Evolutionary conservation across 2,888 invertebrate genomes (phyloP).

Genomic region (Meloe dianella): DNA sequence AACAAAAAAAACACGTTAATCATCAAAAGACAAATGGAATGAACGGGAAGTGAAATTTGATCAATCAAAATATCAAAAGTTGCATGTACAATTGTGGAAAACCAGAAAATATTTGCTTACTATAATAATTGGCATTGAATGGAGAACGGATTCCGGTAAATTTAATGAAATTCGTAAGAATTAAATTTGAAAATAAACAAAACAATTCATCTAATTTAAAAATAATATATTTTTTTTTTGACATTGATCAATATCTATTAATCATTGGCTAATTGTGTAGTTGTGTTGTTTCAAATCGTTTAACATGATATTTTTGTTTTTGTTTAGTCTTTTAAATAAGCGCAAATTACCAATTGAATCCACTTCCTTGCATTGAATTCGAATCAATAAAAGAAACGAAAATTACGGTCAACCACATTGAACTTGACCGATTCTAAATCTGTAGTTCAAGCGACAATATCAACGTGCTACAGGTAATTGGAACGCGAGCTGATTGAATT

Average conservation of each 20-base stretch:
- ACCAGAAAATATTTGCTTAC: conserved; percentile 12
- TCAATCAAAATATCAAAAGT: not conserved
- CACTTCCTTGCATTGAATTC: not conserved
- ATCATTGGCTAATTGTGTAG: not conserved
- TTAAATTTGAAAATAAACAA: not conserved
- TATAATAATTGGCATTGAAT: not conserved
- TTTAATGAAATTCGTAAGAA: not conserved
- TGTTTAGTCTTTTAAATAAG: not conserved
- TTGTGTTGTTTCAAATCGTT: not conserved
- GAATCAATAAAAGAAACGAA: too few relatives aligned
- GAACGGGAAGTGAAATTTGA: conserved; percentile 3
- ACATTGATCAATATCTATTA: not conserved
- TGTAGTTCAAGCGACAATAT: too few relatives aligned
- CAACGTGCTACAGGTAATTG: too few relatives aligned
- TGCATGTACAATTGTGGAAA: not conserved
- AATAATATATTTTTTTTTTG: too few relatives aligned
- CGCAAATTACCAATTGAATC: not conserved
- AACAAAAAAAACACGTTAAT: not conserved
- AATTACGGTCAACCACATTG: too few relatives aligned
- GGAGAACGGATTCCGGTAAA: not conserved
- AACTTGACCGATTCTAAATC: too few relatives aligned
- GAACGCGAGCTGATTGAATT: too few relatives aligned
- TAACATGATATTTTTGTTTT: not conserved
- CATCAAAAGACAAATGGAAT: not conserved
- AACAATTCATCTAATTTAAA: not conserved